These are phyloP conservation scores for Coreoperca whiteheadi DNA, from an alignment of 2,113 vertebrate genomes.

Conservation along the genomic window DNA sequence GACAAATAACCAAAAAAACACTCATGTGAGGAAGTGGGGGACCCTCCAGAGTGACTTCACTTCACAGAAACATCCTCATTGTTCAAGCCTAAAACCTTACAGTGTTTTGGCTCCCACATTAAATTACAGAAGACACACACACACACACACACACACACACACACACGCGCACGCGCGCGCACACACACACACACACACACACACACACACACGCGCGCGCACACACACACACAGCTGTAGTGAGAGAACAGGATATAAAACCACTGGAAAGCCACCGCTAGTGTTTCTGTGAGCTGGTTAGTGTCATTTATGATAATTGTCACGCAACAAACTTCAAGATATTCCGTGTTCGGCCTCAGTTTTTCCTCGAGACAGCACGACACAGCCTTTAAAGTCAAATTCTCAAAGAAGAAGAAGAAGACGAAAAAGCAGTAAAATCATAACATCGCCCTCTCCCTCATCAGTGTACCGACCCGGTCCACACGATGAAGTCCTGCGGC, in stretches of 20 bases:
- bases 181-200: not conserved
- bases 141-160: not conserved
- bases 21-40: not conserved
- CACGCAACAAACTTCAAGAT: too few relatives aligned
- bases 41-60: not conserved
- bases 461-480: slow-evolving; percentile 92
- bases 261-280: not conserved
- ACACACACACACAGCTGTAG: too few relatives aligned
- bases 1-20: not conserved
- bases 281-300: not conserved
- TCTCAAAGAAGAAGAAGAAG: not conserved
- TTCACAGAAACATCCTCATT: slow-evolving; percentile 1
- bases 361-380: not conserved
- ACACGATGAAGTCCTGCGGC: slow-evolving; percentile 92
- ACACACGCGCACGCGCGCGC: not conserved
- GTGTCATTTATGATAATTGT: too few relatives aligned
- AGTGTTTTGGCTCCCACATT: not conserved
- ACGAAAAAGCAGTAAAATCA: not conserved
- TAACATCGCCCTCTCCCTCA: fast-evolving
- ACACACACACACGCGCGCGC: not conserved
- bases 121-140: not conserved
- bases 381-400: not conserved
- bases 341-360: not conserved
- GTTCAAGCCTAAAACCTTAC: not conserved
- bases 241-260: slow-evolving; percentile 33